Evolutionary conservation across 2,888 invertebrate genomes (phyloP).

Genomic region (Ceratothoa steindachneri): DNA sequence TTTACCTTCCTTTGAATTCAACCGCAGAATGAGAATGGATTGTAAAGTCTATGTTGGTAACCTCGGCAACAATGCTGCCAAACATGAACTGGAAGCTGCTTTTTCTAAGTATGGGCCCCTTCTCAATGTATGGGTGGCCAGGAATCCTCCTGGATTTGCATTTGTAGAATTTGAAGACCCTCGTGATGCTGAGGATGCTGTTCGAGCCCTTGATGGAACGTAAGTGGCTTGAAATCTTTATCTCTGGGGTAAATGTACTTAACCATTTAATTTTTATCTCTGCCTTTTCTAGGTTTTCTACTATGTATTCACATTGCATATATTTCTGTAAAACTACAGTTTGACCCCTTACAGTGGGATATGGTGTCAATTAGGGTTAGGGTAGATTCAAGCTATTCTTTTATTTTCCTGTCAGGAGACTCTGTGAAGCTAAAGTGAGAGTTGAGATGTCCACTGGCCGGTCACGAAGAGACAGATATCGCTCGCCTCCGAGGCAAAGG

Average conservation of each 20-base stretch:
- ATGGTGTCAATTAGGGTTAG: too few relatives aligned
- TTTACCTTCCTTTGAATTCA: too few relatives aligned
- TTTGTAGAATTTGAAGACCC: slow-evolving; percentile 86
- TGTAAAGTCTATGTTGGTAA: slow-evolving; percentile 93
- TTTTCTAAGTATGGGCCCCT: slow-evolving; percentile 84
- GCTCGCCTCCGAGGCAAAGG: slow-evolving; percentile 38
- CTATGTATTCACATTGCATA: background rate
- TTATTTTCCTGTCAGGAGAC: slow-evolving; percentile 63
- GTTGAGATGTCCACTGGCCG: slow-evolving; percentile 90
- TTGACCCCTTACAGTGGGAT: too few relatives aligned
- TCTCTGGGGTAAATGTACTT: too few relatives aligned
- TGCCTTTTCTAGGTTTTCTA: too few relatives aligned
- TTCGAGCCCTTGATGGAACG: slow-evolving; percentile 77
- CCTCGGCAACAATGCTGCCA: slow-evolving; percentile 81
- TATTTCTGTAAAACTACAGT: background rate
- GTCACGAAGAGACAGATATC: slow-evolving; percentile 57
- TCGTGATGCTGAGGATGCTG: slow-evolving; percentile 80
- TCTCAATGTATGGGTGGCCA: slow-evolving; percentile 87
- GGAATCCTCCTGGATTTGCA: slow-evolving; percentile 88
- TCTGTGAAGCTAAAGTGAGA: slow-evolving; percentile 82
- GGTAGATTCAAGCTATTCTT: too few relatives aligned
- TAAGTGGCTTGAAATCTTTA: slow-evolving; percentile 56
- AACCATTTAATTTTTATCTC: too few relatives aligned
- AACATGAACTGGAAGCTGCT: slow-evolving; percentile 80
- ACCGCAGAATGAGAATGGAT: slow-evolving; percentile 57